Base-by-base conservation (phyloP, 2,797 vertebrate genomes). In the Cuniculus paca region DNA sequence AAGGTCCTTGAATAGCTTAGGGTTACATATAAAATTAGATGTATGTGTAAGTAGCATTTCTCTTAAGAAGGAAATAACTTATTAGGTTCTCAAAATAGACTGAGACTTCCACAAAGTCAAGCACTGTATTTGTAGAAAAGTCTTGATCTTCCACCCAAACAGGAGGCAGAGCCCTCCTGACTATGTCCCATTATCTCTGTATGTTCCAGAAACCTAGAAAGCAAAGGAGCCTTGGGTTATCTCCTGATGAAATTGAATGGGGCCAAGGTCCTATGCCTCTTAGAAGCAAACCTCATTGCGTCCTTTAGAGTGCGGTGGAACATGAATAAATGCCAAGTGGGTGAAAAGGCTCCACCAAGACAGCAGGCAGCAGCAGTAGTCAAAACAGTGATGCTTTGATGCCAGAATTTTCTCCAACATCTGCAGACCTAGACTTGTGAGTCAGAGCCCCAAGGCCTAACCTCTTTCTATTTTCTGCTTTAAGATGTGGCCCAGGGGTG, bases 331-430 rank as follows among this genome's bases (percentile, higher is more conserved):
- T 1, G 17, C 34, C 5, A 36, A 22, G 2, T 11, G 48, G 68
- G 22, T 61, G 45, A 19, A 79, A 54, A 79, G 24, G 50, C 42
- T 34, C 31, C 13, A 1, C 45, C 3, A 5, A 0, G 22, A 12
- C 50, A n/a, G 3, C 7, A 1, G 28, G 34, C 0, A 3, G 13
- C 17, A 31, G 14, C 10, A 9, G 4, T 2, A 7, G 5, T 48
- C 54, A 20, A 22, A 4, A 60, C 20, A 48, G 19, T 0, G 26
- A 26, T 6, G 36, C 77, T 78, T 45, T 36, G 34, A 14, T 20
- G 39, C 26, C 4, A 13, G 34, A 48, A 19, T 60, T n/a, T 83
- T 42, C 6, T 31, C 36, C 42, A 13, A 45, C 36, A 72, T 58
- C 26, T 2, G 6, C 39, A 36, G 28, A 82, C 77, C 42, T 74